Evolutionary conservation across 37 sponge, comb jelly and placozoan species (phyloP), one percentile per base, ranked within the genome.

Genomic region (Hexactinellida sp.): DNA sequence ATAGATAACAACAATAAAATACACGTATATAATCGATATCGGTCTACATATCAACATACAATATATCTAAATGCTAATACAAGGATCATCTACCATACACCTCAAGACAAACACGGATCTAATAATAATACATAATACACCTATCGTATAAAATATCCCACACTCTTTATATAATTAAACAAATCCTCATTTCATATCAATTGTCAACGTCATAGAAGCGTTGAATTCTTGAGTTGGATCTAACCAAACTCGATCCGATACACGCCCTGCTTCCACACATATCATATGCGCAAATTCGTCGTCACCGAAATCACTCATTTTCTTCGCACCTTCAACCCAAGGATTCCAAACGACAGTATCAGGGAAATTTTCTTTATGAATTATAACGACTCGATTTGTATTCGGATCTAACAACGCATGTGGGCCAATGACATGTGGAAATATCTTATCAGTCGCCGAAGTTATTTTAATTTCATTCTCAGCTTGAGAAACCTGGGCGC

Each of bases 281-380:
- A 95, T 85, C 94, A 93, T 93, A 30, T 90, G 54, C 1, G 85
- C 85, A 87, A 93, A 95, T 88, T 96, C 91, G 87, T 96, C 92
- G 85, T 96, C 92, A 37, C 94, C 97, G 86, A 96, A 96, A 83
- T 96, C 97, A 84, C 87, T 47, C 93, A 96, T 94, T 85, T 82
- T 88, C 85, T 89, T 89, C 24, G 97, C 97, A 37, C 92, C 94
- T 39, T 93, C 97, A 36, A n/a, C 55, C 97, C 97, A 96, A 51
- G 97, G 97, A 84, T 96, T 96, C 97, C 97, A 96, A 21, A 96
- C 88, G 28, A 96, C 97, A 30, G 96, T 95, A 37, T 95, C 93
- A 38, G 91, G 91, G 37, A 95, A 93, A 38, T 95, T 91, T 23
- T 84, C 41, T 55, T 95, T 95, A 76, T 89, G 87, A 30, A 95